Percentiles rank a stretch among this genome's conserved stretches.
Evolutionary conservation across 1,140 invertebrate species (phyloP).

Genomic region (Globodera ellingtonae): DNA sequence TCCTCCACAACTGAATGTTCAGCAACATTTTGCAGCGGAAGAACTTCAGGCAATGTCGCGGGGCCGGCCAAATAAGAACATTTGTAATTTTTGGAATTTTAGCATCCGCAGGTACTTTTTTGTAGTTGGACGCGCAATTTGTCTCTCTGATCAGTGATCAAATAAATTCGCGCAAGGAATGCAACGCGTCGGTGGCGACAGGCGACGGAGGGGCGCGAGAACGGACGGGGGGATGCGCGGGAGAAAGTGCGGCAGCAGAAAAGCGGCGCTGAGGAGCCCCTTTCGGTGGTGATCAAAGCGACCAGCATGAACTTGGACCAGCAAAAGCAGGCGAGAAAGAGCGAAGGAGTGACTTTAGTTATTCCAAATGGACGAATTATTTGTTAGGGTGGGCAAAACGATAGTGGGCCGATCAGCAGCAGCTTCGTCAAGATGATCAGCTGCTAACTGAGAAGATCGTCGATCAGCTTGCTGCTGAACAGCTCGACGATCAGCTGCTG

Average conservation of each 20-base stretch:
- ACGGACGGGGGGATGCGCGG: neutral
- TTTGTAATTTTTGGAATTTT: neutral
- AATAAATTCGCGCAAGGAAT: slow-evolving; percentile 25
- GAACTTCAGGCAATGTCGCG: slow-evolving; percentile 25
- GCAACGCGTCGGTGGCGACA: slow-evolving; percentile 33
- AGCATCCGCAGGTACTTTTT: slow-evolving; percentile 26
- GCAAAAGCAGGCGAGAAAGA: slow-evolving; percentile 28
- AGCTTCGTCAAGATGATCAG: too few species aligned
- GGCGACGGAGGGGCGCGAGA: slow-evolving; percentile 8
- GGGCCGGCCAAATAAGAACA: neutral
- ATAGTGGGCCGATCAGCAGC: too few species aligned
- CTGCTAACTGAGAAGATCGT: too few species aligned
- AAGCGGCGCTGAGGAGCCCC: slow-evolving; percentile 14
- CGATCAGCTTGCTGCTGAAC: too few species aligned
- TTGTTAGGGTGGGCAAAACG: too few species aligned
- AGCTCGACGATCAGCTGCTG: too few species aligned
- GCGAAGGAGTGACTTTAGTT: too few species aligned
- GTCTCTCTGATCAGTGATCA: neutral
- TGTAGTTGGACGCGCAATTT: neutral
- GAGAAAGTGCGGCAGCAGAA: slow-evolving; percentile 19
- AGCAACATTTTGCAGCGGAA: slow-evolving; percentile 34
- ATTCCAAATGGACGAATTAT: too few species aligned
- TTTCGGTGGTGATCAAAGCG: slow-evolving; percentile 35
- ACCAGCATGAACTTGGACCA: slow-evolving; percentile 40
- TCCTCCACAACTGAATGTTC: slow-evolving; percentile 16